These are phyloP conservation scores for Agrochola circellaris DNA, from an alignment of 2,888 invertebrate species.

Conservation along the genomic window DNA sequence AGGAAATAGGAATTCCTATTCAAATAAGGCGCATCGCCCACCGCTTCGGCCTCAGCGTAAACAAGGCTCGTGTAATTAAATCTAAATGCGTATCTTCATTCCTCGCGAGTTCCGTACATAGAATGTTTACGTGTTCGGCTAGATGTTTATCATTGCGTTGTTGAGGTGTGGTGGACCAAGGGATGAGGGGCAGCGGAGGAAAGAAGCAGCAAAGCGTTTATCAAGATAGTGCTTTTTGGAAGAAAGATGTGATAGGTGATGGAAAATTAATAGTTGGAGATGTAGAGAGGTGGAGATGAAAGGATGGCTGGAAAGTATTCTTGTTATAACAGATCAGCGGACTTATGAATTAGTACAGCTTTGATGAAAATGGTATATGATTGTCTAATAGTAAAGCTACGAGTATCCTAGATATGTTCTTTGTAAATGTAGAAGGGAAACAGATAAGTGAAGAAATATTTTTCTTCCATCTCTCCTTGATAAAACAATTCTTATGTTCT, in stretches of 20 bases:
- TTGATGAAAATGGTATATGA: neutral
- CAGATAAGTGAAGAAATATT: neutral
- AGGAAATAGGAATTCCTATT: conserved; percentile 58
- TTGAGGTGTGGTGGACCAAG: conserved; percentile 25
- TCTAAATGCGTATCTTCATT: conserved; percentile 63
- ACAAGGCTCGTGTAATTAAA: conserved; percentile 63
- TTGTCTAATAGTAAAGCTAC: neutral
- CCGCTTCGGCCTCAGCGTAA: conserved; percentile 39
- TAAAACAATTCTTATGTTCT: neutral
- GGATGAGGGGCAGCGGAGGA: neutral
- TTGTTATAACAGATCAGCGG: neutral
- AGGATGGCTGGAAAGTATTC: neutral
- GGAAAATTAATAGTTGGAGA: neutral
- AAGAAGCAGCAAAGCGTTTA: neutral
- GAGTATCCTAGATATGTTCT: neutral
- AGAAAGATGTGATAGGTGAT: neutral
- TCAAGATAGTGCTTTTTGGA: neutral
- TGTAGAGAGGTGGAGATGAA: neutral
- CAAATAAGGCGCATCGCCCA: conserved; percentile 45
- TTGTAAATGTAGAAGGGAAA: neutral
- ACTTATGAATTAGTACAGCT: neutral
- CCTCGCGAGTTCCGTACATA: conserved; percentile 47
- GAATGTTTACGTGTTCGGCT: conserved; percentile 58
- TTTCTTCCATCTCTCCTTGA: neutral
- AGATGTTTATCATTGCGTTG: conserved; percentile 54